phyloP scores from a whole-genome alignment of 2,888 invertebrate genomes.

The Osedax frankpressi region DNA sequence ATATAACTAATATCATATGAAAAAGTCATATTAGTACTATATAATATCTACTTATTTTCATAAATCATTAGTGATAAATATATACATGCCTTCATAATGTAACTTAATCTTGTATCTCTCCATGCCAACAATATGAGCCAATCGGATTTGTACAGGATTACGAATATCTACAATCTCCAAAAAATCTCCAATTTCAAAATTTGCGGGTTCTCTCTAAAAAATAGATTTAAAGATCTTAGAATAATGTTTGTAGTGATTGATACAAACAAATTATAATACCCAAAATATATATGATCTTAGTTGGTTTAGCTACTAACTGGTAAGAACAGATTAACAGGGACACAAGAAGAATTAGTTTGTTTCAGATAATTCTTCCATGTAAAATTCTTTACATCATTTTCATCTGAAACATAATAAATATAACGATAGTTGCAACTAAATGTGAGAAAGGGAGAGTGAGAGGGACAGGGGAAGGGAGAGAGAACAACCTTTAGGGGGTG shows the following conservation, averaged over 20 bases:
- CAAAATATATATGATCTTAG: too few species aligned
- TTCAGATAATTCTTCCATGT: conserved; percentile 72
- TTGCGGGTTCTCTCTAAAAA: neutral
- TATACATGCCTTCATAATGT: neutral
- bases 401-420: conserved; percentile 25
- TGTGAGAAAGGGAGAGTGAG: too few species aligned
- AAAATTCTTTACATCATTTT: conserved; percentile 50
- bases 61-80: too few species aligned
- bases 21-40: too few species aligned
- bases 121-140: neutral
- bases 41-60: too few species aligned
- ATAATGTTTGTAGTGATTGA: too few species aligned
- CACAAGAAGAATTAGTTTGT: conserved; percentile 61
- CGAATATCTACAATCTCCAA: neutral
- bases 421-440: neutral
- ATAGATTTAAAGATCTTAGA: too few species aligned
- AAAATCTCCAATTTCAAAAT: neutral
- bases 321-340: conserved; percentile 64
- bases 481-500: conserved; percentile 68
- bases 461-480: too few species aligned
- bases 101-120: neutral
- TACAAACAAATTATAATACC: too few species aligned
- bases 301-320: neutral
- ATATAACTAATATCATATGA: too few species aligned
- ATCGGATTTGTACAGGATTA: neutral